phyloP scores from a whole-genome alignment of 2,888 invertebrate species.

The Panzeria rudis region DNA sequence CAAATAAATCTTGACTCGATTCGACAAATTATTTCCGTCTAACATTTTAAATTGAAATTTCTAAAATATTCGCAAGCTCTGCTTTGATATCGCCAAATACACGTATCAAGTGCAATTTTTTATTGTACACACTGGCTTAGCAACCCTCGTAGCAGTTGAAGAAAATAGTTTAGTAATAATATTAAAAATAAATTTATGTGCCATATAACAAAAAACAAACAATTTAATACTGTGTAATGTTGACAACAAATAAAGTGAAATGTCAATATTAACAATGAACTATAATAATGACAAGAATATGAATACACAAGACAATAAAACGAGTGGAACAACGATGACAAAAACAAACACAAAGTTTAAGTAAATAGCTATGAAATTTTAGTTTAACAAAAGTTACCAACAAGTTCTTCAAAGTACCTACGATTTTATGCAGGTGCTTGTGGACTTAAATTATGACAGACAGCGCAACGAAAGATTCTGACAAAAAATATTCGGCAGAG shows the following conservation, averaged over 20 bases:
- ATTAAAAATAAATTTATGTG: conserved; percentile 32
- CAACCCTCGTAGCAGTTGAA: background rate
- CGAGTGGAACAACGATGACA: conserved; percentile 5
- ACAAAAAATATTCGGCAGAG: no score
- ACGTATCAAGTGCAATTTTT: background rate
- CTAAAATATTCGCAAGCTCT: no score
- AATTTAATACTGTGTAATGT: conserved; percentile 48
- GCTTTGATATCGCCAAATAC: no score
- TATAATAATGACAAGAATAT: conserved; percentile 49
- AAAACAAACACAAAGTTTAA: background rate
- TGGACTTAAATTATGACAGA: background rate
- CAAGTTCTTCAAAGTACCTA: background rate
- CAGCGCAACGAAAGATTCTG: background rate
- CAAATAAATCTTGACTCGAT: no score
- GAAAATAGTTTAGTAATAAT: conserved; percentile 37
- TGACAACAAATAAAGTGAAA: conserved; percentile 61
- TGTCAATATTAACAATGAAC: conserved; percentile 65
- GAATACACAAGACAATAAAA: conserved; percentile 11
- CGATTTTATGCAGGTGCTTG: background rate
- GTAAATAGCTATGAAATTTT: conserved; percentile 38
- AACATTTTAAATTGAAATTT: no score
- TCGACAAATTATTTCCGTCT: no score
- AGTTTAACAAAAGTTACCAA: conserved; percentile 6
- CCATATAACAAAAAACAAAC: conserved; percentile 13
- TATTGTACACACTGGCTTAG: no score